Percentiles rank a stretch among this genome's conserved stretches.
phyloP scores from a whole-genome alignment of 2,888 invertebrate species.

The Cantharis flavilabris region DNA sequence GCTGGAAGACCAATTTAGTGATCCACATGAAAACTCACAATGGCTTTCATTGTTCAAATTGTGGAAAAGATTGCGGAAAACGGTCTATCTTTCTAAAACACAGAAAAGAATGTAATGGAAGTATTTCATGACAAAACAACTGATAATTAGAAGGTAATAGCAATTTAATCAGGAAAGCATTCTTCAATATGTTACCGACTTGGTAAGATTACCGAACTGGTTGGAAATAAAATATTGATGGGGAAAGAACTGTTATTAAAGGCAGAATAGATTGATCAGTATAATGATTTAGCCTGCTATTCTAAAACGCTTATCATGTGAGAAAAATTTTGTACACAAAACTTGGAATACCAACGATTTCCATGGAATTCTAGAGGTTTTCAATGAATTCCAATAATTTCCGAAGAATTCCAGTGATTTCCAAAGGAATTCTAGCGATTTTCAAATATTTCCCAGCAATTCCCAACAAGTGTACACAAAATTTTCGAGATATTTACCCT shows the following conservation, averaged over 20 bases:
- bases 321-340: too few relatives aligned
- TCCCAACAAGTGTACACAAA: too few relatives aligned
- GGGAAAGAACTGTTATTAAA: background rate
- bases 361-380: too few relatives aligned
- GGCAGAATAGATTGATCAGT: background rate
- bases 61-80: slow-evolving; percentile 33
- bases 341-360: too few relatives aligned
- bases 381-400: too few relatives aligned
- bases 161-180: background rate
- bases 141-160: background rate
- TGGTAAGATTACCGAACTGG: background rate
- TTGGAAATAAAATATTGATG: background rate
- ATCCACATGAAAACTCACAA: slow-evolving; percentile 47
- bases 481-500: too few relatives aligned
- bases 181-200: background rate
- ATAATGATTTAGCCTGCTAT: background rate
- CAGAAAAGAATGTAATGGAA: background rate
- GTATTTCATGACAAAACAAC: background rate
- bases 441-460: too few relatives aligned
- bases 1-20: slow-evolving; percentile 49
- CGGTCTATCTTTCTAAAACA: background rate
- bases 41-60: slow-evolving; percentile 35
- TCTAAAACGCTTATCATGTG: background rate
- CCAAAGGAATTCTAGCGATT: too few relatives aligned
- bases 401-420: too few relatives aligned